phyloP scores from a whole-genome alignment of 2,797 vertebrate species.

The Lacerta viridis region DNA sequence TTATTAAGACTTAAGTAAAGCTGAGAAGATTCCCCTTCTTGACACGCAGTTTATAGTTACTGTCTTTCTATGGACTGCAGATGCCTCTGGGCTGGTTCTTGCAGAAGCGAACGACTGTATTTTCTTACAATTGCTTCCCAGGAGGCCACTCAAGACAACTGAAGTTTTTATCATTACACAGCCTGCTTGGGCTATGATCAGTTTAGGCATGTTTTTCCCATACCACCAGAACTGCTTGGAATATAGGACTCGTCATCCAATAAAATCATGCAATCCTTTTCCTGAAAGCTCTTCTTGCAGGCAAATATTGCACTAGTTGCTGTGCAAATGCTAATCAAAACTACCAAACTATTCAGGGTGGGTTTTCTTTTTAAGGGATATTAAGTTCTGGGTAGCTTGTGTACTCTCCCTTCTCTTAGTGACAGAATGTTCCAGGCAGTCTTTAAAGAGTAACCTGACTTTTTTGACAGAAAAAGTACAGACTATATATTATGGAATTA shows the following conservation, averaged over 20 bases:
- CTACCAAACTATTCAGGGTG: background rate
- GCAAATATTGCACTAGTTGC: background rate
- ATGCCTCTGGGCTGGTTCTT: background rate
- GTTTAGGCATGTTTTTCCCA: background rate
- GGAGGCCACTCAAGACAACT: background rate
- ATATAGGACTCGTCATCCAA: constrained; percentile 3
- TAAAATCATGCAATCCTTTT: background rate
- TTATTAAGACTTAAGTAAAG: background rate
- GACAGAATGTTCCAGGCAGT: background rate
- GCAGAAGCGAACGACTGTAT: background rate
- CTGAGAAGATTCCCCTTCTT: background rate
- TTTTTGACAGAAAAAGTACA: background rate
- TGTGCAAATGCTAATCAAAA: background rate
- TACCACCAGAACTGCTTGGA: background rate
- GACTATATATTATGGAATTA: background rate
- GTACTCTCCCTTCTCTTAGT: background rate
- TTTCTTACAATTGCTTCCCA: background rate
- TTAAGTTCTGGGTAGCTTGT: background rate
- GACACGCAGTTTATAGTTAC: background rate
- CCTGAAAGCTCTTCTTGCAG: background rate
- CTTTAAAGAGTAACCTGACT: background rate
- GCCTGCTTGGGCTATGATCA: background rate
- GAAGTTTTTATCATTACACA: background rate
- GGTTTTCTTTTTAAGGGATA: background rate
- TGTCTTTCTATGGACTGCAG: background rate